Conservation (phyloP, 1,140 invertebrate genomes). For the Anastatus disparis region DNA sequence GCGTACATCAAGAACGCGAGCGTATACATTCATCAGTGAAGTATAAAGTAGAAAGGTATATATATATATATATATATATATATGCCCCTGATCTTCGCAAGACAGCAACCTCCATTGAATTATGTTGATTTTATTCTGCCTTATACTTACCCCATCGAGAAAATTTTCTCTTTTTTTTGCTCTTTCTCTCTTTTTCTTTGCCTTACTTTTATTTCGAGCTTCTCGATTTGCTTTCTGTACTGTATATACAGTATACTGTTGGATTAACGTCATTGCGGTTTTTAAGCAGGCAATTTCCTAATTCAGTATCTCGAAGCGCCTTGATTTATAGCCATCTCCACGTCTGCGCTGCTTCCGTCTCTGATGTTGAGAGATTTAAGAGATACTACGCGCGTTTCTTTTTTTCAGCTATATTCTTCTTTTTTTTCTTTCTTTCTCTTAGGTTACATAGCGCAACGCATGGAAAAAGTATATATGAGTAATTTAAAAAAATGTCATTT, state of each 20-base stretch:
- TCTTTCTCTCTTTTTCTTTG: conserved; percentile 41
- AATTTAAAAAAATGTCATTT: conserved; percentile 1
- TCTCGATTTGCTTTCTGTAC: too few relatives aligned
- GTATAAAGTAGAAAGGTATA: conserved; percentile 46
- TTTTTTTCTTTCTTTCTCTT: conserved; percentile 21
- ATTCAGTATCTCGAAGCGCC: conserved; percentile 55
- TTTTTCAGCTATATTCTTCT: conserved; percentile 23
- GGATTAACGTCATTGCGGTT: conserved; percentile 66
- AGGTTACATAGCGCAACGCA: too few relatives aligned
- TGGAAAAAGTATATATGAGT: not conserved
- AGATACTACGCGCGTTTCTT: too few relatives aligned
- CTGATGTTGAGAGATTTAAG: conserved; percentile 21
- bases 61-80: too few relatives aligned
- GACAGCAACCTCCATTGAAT: conserved; percentile 64
- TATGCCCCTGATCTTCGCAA: conserved; percentile 60
- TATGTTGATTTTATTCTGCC: conserved; percentile 66
- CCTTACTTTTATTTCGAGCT: conserved; percentile 57
- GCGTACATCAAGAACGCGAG: too few relatives aligned
- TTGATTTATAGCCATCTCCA: conserved; percentile 59
- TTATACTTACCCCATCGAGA: conserved; percentile 54
- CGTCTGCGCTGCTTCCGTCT: conserved; percentile 14
- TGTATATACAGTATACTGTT: too few relatives aligned
- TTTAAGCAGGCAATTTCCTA: conserved; percentile 66
- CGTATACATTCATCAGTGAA: conserved; percentile 55
- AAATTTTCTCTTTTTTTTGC: conserved; percentile 48